Evolutionary conservation across 2,797 vertebrate genomes (phyloP), one percentile per base, ranked within the genome.

Genomic region (Anguilla pacifica): DNA sequence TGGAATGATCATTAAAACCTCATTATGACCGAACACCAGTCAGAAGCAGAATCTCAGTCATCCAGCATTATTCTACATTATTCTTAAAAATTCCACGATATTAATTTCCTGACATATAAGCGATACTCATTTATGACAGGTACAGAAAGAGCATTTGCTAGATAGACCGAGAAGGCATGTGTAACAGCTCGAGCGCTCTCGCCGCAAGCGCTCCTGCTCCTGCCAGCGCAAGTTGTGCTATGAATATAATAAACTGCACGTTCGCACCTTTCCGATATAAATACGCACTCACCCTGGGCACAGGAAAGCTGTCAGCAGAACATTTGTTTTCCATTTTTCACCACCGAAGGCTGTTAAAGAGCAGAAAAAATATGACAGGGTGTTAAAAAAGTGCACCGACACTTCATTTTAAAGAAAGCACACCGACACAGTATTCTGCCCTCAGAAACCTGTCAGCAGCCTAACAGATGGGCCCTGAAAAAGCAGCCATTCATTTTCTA

Each of bases 241-340:
- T 92, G 93, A 91, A 93, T 93, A 92, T 95, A 95, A 96, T 95
- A 94, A 87, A 91, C 92, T 92, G 91, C 94, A 93, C 95, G 93
- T 96, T 96, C 94, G 95, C 96, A 96, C 94, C 94, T 96, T 96
- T 95, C 95, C 94, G 91, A 95, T 96, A 96, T 96, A 96, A 96
- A 96, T 96, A 96, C 93, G 91, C 92, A 93, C 96, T 97, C 97
- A 99, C 98, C 98, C 97, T 92, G 97, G 98, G 97, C 98, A 98
- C 95, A 97, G 96, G 95, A 99, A 97, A 94, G 97, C 98, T 96
- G 98, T 99, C 96, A 99, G 94, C 92, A 97, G 94, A 96, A 99
- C 98, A 93, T 98, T 99, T 95, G 98, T 98, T 97, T 99, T 98
- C 97, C 98, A 99, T 96, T 99, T 99, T 96, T 99, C 98, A 94